Conservation (phyloP, 2,888 invertebrate species). For the Eremobia ochroleuca region DNA sequence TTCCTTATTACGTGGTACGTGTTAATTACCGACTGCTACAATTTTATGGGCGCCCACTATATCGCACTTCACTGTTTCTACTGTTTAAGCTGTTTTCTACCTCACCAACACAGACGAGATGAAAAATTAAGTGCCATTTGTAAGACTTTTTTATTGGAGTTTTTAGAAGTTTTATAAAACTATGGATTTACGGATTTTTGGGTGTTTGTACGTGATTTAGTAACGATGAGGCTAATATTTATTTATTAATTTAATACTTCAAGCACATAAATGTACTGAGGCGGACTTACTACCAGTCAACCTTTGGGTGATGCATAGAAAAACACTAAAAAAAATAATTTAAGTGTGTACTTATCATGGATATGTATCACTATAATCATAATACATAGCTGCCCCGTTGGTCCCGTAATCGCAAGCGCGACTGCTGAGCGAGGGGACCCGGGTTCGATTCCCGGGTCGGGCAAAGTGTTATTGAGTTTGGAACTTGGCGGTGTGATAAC, state of each 20-base stretch:
- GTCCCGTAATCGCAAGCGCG: no score
- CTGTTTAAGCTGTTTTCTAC: constrained; percentile 59
- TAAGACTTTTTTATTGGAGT: constrained; percentile 31
- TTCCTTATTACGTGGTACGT: constrained; percentile 78
- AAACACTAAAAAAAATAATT: no score
- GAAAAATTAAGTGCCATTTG: constrained; percentile 40
- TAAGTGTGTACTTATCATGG: background rate
- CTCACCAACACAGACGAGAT: constrained; percentile 47
- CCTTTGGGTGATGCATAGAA: no score
- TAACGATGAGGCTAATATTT: background rate
- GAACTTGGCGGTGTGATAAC: no score
- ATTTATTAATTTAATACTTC: no score
- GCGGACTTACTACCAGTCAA: no score
- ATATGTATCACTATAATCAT: background rate
- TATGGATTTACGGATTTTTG: constrained; percentile 15
- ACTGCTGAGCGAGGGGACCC: no score
- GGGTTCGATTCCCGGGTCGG: constrained; percentile 8
- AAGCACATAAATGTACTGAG: no score
- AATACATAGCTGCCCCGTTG: no score
- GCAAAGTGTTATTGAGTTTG: background rate
- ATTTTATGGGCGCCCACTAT: constrained; percentile 75
- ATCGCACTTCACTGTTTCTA: constrained; percentile 59
- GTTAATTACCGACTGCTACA: constrained; percentile 78
- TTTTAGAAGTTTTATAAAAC: constrained; percentile 30
- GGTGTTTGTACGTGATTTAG: constrained; percentile 33